Conservation (phyloP, 1,140 invertebrate genomes). For the Trichomalopsis sarcophagae region DNA sequence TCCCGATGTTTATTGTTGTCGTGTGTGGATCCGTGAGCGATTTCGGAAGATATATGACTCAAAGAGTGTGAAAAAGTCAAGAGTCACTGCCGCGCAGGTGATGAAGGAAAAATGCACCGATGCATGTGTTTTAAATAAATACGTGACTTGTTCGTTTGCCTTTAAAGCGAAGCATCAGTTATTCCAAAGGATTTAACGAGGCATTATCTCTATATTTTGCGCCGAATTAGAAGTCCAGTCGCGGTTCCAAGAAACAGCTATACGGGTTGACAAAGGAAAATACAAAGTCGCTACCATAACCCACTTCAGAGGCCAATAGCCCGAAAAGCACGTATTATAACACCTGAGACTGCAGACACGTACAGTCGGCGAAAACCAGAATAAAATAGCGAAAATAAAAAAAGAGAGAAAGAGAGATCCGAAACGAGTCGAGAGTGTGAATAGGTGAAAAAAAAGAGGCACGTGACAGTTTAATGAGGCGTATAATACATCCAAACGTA, state of each 20-base stretch:
- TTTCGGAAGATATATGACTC: too few species aligned
- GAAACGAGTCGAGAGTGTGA: not conserved
- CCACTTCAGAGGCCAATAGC: not conserved
- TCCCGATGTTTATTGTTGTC: too few species aligned
- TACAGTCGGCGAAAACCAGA: not conserved
- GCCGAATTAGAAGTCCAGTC: too few species aligned
- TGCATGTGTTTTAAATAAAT: too few species aligned
- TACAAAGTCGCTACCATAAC: not conserved
- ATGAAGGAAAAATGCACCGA: too few species aligned
- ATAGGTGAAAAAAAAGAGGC: constrained; percentile 3
- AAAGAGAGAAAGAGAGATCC: not conserved
- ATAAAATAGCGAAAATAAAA: not conserved
- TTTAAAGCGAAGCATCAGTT: too few species aligned
- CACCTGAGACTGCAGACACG: not conserved
- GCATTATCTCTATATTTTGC: not conserved
- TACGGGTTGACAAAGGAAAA: not conserved
- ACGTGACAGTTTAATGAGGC: constrained; percentile 19
- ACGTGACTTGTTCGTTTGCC: too few species aligned
- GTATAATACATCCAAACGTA: not conserved
- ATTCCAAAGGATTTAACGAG: too few species aligned
- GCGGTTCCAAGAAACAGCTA: too few species aligned
- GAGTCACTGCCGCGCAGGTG: too few species aligned
- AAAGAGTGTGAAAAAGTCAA: too few species aligned
- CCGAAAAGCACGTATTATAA: not conserved
- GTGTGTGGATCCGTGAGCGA: too few species aligned